These are phyloP conservation scores for Enteromius unitaeniatus DNA, from an alignment of 2,797 vertebrate species.

Conservation along the genomic window DNA sequence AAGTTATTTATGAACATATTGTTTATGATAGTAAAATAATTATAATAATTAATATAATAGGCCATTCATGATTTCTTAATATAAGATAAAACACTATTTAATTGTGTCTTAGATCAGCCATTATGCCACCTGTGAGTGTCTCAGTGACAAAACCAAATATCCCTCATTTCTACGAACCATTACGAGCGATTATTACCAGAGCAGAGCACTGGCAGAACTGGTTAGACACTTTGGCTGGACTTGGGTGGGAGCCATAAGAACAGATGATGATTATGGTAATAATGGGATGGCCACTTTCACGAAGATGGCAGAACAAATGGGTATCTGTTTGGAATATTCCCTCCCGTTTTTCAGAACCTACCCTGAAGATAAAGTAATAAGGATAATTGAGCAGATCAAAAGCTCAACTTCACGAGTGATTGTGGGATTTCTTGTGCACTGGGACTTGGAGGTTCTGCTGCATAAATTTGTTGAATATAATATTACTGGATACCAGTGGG, in stretches of 20 bases:
- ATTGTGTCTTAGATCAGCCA: slow-evolving; percentile 73
- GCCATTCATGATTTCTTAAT: neutral
- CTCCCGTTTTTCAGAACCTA: slow-evolving; percentile 62
- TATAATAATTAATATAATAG: no score
- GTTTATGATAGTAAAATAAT: neutral
- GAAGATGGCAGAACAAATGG: slow-evolving; percentile 56
- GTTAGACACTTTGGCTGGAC: slow-evolving; percentile 80
- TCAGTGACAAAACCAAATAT: slow-evolving; percentile 75
- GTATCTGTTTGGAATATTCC: slow-evolving; percentile 68
- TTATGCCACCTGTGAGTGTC: slow-evolving; percentile 78
- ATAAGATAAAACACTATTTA: neutral
- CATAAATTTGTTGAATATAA: slow-evolving; percentile 65
- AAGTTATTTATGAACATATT: slow-evolving; percentile 1
- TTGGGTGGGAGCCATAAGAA: slow-evolving; percentile 77
- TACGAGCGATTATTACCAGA: slow-evolving; percentile 78
- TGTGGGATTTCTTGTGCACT: slow-evolving; percentile 62
- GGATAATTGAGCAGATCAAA: slow-evolving; percentile 63
- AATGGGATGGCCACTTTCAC: slow-evolving; percentile 64
- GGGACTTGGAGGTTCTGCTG: slow-evolving; percentile 56
- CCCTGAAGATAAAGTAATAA: slow-evolving; percentile 59
- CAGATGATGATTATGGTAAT: slow-evolving; percentile 71
- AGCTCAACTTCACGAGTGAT: slow-evolving; percentile 63
- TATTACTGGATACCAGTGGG: slow-evolving; percentile 76
- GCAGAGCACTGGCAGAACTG: slow-evolving; percentile 75
- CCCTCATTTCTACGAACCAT: slow-evolving; percentile 80